Base-by-base conservation (phyloP, 2,797 vertebrate species). In the Luscinia megarhynchos region DNA sequence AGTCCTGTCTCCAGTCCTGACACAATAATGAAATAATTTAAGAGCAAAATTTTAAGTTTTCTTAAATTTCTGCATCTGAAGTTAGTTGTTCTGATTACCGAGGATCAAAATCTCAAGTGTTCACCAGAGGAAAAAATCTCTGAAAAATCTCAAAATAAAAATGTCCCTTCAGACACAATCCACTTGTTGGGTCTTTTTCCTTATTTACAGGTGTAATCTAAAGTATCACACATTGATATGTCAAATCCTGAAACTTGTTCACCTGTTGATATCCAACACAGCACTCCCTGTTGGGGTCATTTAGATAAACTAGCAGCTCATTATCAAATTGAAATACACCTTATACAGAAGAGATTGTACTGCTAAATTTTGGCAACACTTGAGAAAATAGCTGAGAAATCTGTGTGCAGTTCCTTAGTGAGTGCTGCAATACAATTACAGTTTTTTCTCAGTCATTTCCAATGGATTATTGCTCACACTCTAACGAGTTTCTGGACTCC, bases 271-370 rank as follows among this genome's bases (percentile, higher is more conserved):
- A 92, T 14, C 81, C 24, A 72, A 67, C 15, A 54, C 20, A 68
- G n/a, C 13, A 53, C 73, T 80, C 21, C 73, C 15, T 79, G 19
- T 3, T 73, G 21, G 11, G 20, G 29, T 68, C 7, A 84, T 84
- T 67, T 26, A 94, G 82, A 91, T 74, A 87, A 94, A 73, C 59
- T 32, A 78, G 43, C 18, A 66, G 27, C 40, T 92, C 63, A 58
- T 93, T 87, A 89, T 78, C 43, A 93, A 95, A 88, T 22, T 68
- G 26, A 94, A 95, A 96, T 70, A 70, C 20, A 89, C 27, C 67
- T 74, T 92, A 81, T 48, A 63, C 46, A 78, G 81, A 80, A 24
- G 12, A 34, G 41, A 84, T 6, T 41, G 32, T 40, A 64, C 55
- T 66, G 50, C 11, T 62, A 74, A 88, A 88, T 48, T 59, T 70